Conservation (phyloP, 2,888 invertebrate genomes). For the Galerucella pusilla region DNA sequence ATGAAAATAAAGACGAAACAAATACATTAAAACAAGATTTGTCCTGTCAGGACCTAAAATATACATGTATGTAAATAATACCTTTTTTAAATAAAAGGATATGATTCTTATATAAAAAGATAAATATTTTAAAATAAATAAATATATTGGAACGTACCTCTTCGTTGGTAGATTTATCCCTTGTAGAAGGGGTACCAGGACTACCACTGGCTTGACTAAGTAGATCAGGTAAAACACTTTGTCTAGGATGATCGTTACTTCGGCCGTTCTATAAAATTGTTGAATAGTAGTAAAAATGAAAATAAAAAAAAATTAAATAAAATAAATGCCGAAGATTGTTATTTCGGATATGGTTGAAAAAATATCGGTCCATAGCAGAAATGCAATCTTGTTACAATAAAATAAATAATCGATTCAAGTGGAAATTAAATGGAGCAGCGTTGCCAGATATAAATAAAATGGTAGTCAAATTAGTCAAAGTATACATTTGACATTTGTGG, state of each 20-base stretch:
- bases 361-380: not conserved
- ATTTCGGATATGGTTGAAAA: not conserved
- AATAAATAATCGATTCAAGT: not conserved
- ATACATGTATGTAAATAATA: no score
- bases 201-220: conserved; percentile 86
- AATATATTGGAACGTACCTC: conserved; percentile 77
- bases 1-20: not conserved
- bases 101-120: not conserved
- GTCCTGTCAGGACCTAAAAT: not conserved
- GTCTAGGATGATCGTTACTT: conserved; percentile 75
- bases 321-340: not conserved
- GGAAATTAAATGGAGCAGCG: not conserved
- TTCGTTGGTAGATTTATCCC: conserved; percentile 90
- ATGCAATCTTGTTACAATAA: not conserved
- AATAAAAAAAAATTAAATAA: not conserved
- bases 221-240: conserved; percentile 94
- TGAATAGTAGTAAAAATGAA: not conserved
- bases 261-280: conserved; percentile 63
- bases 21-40: not conserved
- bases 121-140: conserved; percentile 9
- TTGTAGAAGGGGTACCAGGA: conserved; percentile 85
- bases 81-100: not conserved
- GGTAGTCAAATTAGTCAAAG: no score
- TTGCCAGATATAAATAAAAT: no score
- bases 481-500: no score